Conservation (phyloP, 2,113 vertebrate genomes). For the Ochotona princeps region DNA sequence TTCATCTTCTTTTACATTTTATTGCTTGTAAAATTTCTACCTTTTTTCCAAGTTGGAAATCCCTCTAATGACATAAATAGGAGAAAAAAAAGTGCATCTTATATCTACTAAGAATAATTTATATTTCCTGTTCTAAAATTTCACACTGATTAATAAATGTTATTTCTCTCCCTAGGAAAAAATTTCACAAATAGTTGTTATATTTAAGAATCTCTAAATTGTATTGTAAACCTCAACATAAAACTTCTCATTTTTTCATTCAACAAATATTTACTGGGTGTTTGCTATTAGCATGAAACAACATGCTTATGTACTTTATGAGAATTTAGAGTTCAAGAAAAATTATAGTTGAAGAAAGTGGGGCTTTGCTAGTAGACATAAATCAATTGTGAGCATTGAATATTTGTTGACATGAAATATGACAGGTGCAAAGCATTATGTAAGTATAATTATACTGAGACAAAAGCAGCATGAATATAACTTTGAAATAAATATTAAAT, state of each 20-base stretch:
- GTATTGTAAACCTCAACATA: background rate
- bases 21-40: background rate
- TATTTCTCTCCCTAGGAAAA: slow-evolving; percentile 42
- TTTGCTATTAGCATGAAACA: background rate
- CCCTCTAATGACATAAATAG: background rate
- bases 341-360: background rate
- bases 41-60: background rate
- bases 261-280: slow-evolving; percentile 36
- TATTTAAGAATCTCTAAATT: background rate
- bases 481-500: slow-evolving; percentile 58
- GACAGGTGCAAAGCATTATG: background rate
- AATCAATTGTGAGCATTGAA: background rate
- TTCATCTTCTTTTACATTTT: background rate
- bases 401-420: background rate
- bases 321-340: slow-evolving; percentile 2
- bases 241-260: slow-evolving; percentile 41
- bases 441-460: background rate
- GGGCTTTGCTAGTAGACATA: background rate
- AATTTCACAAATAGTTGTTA: slow-evolving; percentile 17
- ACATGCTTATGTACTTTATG: background rate
- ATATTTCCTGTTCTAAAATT: slow-evolving; percentile 20
- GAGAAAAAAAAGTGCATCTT: background rate
- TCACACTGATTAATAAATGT: background rate
- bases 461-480: background rate
- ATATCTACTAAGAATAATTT: background rate